Percentiles rank a stretch among this genome's conserved stretches.
Conservation (phyloP, 2,888 invertebrate species). For the Eulithis prunata region DNA sequence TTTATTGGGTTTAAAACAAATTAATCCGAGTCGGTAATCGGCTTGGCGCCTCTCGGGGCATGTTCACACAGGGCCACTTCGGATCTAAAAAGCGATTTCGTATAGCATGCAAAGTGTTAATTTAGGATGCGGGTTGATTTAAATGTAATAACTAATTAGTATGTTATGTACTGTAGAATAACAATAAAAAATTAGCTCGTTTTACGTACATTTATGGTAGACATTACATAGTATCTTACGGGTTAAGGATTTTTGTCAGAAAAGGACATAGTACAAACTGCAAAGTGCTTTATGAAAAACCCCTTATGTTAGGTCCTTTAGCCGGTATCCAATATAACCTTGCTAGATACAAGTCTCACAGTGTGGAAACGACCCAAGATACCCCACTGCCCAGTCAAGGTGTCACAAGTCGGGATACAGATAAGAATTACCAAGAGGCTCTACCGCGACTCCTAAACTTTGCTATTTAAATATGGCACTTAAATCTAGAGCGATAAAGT, state of each 20-base stretch:
- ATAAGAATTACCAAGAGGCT: conserved; percentile 55
- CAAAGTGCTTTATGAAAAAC: conserved; percentile 6
- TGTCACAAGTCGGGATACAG: conserved; percentile 66
- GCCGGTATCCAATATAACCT: conserved; percentile 12
- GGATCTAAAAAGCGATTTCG: conserved; percentile 1
- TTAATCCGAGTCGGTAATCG: conserved; percentile 65
- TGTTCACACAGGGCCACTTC: conserved; percentile 31
- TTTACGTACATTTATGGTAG: no score
- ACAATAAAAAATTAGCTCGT: no score
- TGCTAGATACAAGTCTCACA: conserved; percentile 45
- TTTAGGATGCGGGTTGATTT: no score
- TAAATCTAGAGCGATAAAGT: conserved; percentile 2
- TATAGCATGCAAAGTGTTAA: background rate
- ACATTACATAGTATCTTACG: no score
- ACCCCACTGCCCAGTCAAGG: conserved; percentile 58
- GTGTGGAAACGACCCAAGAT: conserved; percentile 49
- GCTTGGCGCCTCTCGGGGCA: conserved; percentile 57
- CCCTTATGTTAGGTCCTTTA: background rate
- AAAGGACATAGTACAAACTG: background rate
- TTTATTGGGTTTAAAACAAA: conserved; percentile 66
- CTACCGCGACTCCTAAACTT: conserved; percentile 4
- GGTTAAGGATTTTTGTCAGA: background rate
- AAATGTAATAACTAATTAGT: no score
- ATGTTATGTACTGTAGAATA: no score
- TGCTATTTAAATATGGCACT: conserved; percentile 37